phyloP scores from a whole-genome alignment of 2,888 invertebrate genomes.

The Idaea straminata region DNA sequence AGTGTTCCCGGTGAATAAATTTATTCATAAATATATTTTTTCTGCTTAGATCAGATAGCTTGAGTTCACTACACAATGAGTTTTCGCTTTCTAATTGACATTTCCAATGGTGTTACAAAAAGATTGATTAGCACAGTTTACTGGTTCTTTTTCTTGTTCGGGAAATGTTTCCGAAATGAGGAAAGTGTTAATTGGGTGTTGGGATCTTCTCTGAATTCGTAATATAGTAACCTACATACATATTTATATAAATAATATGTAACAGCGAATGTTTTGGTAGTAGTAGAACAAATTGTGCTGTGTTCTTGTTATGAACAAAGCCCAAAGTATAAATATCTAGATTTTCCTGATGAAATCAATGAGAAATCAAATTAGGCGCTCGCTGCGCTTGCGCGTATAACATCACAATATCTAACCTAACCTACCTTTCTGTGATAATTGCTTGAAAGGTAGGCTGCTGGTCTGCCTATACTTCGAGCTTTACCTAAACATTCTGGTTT shows the following conservation, averaged over 20 bases:
- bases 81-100: conserved; percentile 32
- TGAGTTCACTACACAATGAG: conserved; percentile 30
- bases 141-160: not conserved
- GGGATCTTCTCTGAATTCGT: not conserved
- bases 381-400: too few species aligned
- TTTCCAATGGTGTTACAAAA: conserved; percentile 26
- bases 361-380: too few species aligned
- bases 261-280: not conserved
- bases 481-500: too few species aligned
- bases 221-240: not conserved
- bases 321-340: too few species aligned
- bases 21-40: conserved; percentile 33
- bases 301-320: not conserved
- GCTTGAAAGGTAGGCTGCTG: too few species aligned
- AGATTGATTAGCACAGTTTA: conserved; percentile 12
- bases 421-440: too few species aligned
- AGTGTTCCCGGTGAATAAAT: conserved; percentile 29
- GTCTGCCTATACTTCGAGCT: too few species aligned
- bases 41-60: conserved; percentile 5
- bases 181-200: not conserved
- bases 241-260: not conserved
- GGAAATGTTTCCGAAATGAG: not conserved
- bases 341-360: too few species aligned
- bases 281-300: not conserved
- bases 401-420: too few species aligned